A percentile compares a stretch with the other conserved stretches of the same genome.
Evolutionary conservation across 2,888 invertebrate genomes (phyloP).

Genomic region (Antheraea yamamai): DNA sequence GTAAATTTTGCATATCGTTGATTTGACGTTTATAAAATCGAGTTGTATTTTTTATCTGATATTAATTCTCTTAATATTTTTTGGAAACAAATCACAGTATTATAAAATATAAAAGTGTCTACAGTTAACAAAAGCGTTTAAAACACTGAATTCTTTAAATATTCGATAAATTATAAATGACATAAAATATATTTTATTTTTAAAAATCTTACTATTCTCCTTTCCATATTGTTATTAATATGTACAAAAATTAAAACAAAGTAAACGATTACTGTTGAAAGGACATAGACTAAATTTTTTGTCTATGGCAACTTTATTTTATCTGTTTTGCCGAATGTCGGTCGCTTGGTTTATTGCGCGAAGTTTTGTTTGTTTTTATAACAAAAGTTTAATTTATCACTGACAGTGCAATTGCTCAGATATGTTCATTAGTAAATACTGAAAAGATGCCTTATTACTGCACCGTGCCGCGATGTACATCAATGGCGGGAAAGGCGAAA

Average conservation of each 20-base stretch:
- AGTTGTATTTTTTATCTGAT: not conserved
- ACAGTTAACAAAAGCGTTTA: too few relatives aligned
- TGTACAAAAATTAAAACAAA: not conserved
- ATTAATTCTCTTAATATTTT: not conserved
- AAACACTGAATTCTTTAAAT: too few relatives aligned
- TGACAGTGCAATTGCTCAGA: slow-evolving; percentile 29
- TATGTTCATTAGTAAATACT: slow-evolving; percentile 54
- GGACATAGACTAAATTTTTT: slow-evolving; percentile 35
- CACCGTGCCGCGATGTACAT: slow-evolving; percentile 77
- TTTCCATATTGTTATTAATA: too few relatives aligned
- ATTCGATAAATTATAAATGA: too few relatives aligned
- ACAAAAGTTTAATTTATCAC: slow-evolving; percentile 27
- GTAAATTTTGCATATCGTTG: not conserved
- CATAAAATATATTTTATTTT: too few relatives aligned
- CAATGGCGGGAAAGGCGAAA: slow-evolving; percentile 77
- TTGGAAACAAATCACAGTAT: not conserved
- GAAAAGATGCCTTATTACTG: slow-evolving; percentile 78
- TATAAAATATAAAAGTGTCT: not conserved
- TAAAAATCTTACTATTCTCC: too few relatives aligned
- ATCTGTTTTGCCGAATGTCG: slow-evolving; percentile 62
- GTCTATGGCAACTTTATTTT: slow-evolving; percentile 32
- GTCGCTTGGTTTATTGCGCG: slow-evolving; percentile 69
- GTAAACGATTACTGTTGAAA: not conserved
- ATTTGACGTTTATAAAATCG: not conserved
- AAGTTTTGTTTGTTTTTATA: slow-evolving; percentile 73